These are phyloP conservation scores for Tetropium fuscum DNA, from an alignment of 2,888 invertebrate species.

Conservation along the genomic window DNA sequence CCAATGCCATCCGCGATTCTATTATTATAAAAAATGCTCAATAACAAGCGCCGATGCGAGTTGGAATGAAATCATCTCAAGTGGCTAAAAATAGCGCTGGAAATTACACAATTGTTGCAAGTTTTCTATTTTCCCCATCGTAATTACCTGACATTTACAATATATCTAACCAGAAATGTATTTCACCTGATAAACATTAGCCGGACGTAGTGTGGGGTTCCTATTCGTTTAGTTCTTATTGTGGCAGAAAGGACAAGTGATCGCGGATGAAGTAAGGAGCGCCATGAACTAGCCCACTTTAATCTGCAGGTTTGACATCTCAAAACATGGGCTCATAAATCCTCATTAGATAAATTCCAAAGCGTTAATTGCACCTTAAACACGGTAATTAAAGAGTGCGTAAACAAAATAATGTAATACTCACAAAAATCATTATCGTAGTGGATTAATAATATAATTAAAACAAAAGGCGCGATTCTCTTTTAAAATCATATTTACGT, in stretches of 20 bases:
- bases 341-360: neutral
- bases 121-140: conserved; percentile 1
- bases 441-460: too few species aligned
- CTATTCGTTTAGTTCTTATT: conserved; percentile 14
- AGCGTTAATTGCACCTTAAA: neutral
- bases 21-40: conserved; percentile 9
- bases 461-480: conserved; percentile 26
- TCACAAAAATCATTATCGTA: conserved; percentile 29
- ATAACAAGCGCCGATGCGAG: neutral
- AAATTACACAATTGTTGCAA: conserved; percentile 17
- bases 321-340: conserved; percentile 51
- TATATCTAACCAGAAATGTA: conserved; percentile 1
- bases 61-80: conserved; percentile 7
- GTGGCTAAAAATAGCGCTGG: conserved; percentile 9
- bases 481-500: conserved; percentile 20
- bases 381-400: neutral
- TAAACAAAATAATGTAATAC: neutral
- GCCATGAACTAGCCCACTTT: conserved; percentile 54
- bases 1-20: conserved; percentile 13
- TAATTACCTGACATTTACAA: too few species aligned
- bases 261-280: conserved; percentile 45
- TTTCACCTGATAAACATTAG: conserved; percentile 16
- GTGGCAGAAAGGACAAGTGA: conserved; percentile 35
- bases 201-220: neutral
- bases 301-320: conserved; percentile 52